Percentiles rank a stretch among this genome's conserved stretches.
Evolutionary conservation across 2,113 vertebrate species (phyloP).

Genomic region (Platanista minor): DNA sequence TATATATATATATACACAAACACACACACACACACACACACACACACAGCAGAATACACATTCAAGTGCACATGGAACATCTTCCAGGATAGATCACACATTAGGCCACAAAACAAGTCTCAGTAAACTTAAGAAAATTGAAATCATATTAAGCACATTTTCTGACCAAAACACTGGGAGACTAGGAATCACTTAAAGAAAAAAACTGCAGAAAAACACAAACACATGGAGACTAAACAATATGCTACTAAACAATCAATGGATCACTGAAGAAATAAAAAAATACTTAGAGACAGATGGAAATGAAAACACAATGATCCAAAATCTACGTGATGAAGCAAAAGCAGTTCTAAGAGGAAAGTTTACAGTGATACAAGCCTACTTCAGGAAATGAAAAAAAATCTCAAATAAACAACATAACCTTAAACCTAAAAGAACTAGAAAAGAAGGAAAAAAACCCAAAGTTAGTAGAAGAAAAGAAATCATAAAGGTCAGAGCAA

Average conservation of each 20-base stretch:
- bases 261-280: not conserved
- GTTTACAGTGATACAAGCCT: not conserved
- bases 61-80: too few species aligned
- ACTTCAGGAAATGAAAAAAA: not conserved
- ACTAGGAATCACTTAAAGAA: too few species aligned
- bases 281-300: not conserved
- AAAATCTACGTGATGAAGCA: not conserved
- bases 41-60: too few species aligned
- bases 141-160: too few species aligned
- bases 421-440: not conserved
- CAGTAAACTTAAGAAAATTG: too few species aligned
- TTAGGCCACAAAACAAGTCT: too few species aligned
- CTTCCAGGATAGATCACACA: too few species aligned
- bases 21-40: rapidly evolving
- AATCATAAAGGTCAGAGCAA: not conserved
- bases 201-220: too few species aligned
- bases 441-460: not conserved
- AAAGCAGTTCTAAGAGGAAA: not conserved
- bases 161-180: too few species aligned
- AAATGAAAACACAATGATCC: not conserved
- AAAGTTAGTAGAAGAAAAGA: not conserved
- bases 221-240: too few species aligned
- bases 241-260: not conserved
- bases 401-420: not conserved
- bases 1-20: too few species aligned